Conservation (phyloP, 2,888 invertebrate genomes). For the Tuberolachnus salignus region DNA sequence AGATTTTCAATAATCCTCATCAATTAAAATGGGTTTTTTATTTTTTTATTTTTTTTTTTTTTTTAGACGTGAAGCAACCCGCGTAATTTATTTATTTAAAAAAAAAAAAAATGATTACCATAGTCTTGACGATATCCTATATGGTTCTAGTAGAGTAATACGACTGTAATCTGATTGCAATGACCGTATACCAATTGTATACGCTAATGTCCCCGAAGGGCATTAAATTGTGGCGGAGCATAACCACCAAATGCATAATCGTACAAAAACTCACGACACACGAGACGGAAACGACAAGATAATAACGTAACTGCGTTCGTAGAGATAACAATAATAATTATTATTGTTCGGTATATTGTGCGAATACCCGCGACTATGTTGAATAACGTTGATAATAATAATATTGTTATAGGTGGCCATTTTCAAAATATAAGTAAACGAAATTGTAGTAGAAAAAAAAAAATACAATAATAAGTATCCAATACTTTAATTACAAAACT, state of each 20-base stretch:
- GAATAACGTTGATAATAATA: conserved; percentile 3
- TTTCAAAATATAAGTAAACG: neutral
- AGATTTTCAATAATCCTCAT: neutral
- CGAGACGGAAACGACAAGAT: conserved; percentile 27
- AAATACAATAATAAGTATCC: too few species aligned
- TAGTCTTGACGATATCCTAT: neutral
- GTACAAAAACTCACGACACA: conserved; percentile 41
- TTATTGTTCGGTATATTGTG: neutral
- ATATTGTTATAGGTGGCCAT: neutral
- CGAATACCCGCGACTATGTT: neutral
- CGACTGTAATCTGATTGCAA: conserved; percentile 34
- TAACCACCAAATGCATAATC: conserved; percentile 30
- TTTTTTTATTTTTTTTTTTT: too few species aligned
- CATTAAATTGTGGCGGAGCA: conserved; percentile 37
- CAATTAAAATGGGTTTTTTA: conserved; percentile 7
- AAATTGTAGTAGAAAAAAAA: neutral
- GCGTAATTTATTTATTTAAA: neutral
- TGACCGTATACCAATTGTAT: conserved; percentile 48
- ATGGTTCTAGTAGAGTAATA: neutral
- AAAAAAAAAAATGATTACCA: neutral
- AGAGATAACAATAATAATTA: conserved; percentile 30
- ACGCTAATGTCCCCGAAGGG: conserved; percentile 33
- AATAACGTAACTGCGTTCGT: conserved; percentile 25
- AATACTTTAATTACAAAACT: too few species aligned
- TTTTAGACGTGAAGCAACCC: neutral